Evolutionary conservation across 2,113 vertebrate species (phyloP).

Genomic region (Phylloscopus whistleri): DNA sequence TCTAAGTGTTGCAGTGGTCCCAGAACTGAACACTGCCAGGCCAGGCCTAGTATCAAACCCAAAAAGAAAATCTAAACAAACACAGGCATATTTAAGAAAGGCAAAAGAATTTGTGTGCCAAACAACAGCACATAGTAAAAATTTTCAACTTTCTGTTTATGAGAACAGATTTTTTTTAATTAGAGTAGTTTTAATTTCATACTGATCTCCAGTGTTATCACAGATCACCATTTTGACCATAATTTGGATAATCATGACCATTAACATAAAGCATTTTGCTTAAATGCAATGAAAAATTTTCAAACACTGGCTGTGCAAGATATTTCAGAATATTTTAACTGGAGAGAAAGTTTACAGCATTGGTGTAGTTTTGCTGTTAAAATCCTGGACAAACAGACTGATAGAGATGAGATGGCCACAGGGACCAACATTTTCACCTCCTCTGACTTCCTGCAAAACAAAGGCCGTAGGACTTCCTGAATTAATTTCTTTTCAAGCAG

Average conservation of each 20-base stretch:
- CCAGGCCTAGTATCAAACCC: neutral
- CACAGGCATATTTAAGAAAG: neutral
- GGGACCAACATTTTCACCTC: constrained; percentile 9
- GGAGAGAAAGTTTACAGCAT: neutral
- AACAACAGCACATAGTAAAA: neutral
- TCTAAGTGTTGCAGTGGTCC: neutral
- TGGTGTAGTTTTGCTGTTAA: neutral
- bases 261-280: neutral
- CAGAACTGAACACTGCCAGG: neutral
- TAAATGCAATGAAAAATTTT: neutral
- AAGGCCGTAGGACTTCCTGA: constrained; percentile 30
- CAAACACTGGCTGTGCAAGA: neutral
- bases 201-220: neutral
- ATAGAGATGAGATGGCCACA: neutral
- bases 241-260: neutral
- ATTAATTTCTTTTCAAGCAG: neutral
- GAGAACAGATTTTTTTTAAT: neutral
- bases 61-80: neutral
- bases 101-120: neutral
- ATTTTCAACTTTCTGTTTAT: neutral
- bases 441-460: constrained; percentile 38
- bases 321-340: neutral
- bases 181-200: neutral
- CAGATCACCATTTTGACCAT: neutral
- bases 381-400: neutral